Percentiles rank a stretch among this genome's conserved stretches.
Evolutionary conservation across 1,140 invertebrate genomes (phyloP).

Genomic region (Cydia splendana): DNA sequence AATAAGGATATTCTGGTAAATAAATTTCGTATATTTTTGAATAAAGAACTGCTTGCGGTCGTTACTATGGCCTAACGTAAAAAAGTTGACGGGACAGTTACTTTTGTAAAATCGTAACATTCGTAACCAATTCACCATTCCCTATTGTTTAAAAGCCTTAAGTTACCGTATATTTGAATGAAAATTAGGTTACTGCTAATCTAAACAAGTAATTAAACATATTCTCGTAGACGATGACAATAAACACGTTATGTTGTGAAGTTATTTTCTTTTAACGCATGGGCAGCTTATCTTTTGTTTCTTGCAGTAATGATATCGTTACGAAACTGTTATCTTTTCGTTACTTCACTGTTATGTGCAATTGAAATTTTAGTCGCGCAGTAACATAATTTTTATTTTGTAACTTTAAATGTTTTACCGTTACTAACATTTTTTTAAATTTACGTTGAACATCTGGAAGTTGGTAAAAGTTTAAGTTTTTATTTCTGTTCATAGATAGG

Average conservation of each 20-base stretch:
- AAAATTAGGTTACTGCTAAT: constrained; percentile 3
- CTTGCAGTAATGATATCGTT: constrained; percentile 22
- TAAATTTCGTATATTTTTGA: not conserved
- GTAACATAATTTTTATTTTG: not conserved
- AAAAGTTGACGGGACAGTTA: not conserved
- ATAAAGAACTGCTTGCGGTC: not conserved
- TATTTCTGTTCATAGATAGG: too few species aligned
- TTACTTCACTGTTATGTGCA: constrained; percentile 32
- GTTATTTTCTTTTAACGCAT: constrained; percentile 13
- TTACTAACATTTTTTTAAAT: not conserved
- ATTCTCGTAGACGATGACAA: not conserved
- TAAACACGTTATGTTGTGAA: not conserved
- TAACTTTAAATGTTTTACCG: not conserved
- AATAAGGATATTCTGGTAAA: constrained; percentile 13
- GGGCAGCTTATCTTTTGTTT: constrained; percentile 22
- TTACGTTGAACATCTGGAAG: not conserved
- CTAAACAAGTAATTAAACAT: not conserved
- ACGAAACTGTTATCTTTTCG: constrained; percentile 24
- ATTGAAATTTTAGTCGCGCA: constrained; percentile 13
- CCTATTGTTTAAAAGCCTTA: not conserved
- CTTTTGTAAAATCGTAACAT: not conserved
- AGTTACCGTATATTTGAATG: not conserved
- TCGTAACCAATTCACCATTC: not conserved
- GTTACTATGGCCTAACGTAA: not conserved
- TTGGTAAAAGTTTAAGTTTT: too few species aligned